Percentiles rank a stretch among this genome's conserved stretches.
Conservation (phyloP, 1,140 invertebrate species). For the Scaptomyza graminum region DNA sequence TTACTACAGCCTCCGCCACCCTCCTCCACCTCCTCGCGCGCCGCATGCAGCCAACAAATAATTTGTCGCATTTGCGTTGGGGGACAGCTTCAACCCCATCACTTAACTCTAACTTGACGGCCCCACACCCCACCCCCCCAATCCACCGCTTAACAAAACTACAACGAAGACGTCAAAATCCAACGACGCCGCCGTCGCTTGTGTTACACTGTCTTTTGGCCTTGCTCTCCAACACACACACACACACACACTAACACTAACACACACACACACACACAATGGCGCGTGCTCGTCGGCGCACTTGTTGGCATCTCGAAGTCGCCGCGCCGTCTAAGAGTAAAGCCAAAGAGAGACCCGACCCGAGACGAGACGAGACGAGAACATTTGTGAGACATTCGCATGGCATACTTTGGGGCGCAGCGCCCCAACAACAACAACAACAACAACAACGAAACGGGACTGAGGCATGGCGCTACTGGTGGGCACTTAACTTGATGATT, state of each 20-base stretch:
- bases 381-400: conserved; percentile 5
- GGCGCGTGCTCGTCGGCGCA: conserved; percentile 41
- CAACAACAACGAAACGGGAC: not conserved
- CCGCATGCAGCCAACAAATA: conserved; percentile 73
- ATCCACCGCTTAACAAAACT: no score
- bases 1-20: no score
- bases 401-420: conserved; percentile 53
- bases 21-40: no score
- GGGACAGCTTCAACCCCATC: no score
- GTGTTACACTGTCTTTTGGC: conserved; percentile 32
- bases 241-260: not conserved
- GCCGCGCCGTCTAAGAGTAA: conserved; percentile 59
- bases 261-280: no score
- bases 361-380: conserved; percentile 18
- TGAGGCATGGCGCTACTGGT: conserved; percentile 68
- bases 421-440: not conserved
- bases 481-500: conserved; percentile 84
- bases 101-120: no score
- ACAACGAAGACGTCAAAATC: conserved; percentile 73
- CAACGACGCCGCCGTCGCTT: conserved; percentile 14
- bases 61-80: conserved; percentile 65
- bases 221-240: conserved; percentile 21
- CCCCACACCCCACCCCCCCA: no score
- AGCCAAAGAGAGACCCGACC: conserved; percentile 14
- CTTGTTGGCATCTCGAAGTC: conserved; percentile 72